Percentiles rank a stretch among this genome's conserved stretches.
These are phyloP conservation scores for Tetranychus truncatus DNA, from an alignment of 2,888 invertebrate genomes.

Conservation along the genomic window DNA sequence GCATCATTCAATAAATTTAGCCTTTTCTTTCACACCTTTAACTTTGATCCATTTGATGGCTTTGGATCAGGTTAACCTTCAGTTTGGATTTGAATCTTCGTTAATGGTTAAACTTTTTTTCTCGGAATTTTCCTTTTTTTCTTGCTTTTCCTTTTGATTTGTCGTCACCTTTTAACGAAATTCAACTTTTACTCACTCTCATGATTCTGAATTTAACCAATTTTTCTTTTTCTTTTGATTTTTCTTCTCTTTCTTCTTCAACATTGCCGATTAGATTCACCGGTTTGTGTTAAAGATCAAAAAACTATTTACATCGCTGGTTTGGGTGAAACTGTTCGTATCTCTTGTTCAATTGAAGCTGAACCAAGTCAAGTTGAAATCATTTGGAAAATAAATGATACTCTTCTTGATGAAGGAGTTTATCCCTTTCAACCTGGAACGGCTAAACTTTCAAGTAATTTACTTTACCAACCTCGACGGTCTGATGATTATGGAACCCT, in stretches of 20 bases:
- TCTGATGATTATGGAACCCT: slow-evolving; percentile 3
- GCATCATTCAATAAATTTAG: no score
- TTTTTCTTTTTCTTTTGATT: background rate
- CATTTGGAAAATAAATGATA: slow-evolving; percentile 8
- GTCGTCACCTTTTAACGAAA: background rate
- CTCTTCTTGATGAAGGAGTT: slow-evolving; percentile 3
- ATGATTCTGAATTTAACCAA: background rate
- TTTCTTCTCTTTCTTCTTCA: background rate
- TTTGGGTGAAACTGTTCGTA: background rate
- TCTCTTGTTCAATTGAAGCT: slow-evolving; percentile 8
- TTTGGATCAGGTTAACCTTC: no score
- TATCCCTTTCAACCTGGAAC: background rate
- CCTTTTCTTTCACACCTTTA: no score
- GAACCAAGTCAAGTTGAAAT: slow-evolving; percentile 6
- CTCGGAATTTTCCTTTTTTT: no score
- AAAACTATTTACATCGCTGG: background rate
- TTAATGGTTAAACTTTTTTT: no score
- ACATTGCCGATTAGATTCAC: slow-evolving; percentile 1
- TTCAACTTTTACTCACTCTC: background rate
- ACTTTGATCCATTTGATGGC: no score
- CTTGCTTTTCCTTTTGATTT: no score
- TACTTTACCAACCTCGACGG: background rate
- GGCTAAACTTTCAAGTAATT: background rate
- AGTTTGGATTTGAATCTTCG: no score
- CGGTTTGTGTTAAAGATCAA: slow-evolving; percentile 3